A percentile compares a stretch with the other conserved stretches of the same genome.
Evolutionary conservation across 1,140 invertebrate genomes (phyloP).

Genomic region (Drosophila obscura): DNA sequence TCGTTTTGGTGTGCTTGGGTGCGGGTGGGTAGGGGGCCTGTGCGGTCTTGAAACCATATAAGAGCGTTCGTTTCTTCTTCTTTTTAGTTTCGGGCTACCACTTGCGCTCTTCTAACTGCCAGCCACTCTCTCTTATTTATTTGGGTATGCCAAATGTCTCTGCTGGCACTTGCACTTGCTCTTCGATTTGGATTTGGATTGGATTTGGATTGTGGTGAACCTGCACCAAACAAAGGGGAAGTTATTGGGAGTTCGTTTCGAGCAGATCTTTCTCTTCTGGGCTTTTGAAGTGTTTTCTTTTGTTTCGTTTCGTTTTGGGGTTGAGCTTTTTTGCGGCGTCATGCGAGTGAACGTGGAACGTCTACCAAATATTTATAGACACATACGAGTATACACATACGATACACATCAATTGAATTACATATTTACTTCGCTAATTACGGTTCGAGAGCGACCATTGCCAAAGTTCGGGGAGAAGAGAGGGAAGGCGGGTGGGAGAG

Average conservation of each 20-base stretch:
- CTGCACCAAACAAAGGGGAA: no score
- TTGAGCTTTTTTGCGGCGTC: slow-evolving; percentile 22
- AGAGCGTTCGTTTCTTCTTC: slow-evolving; percentile 46
- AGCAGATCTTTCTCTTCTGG: slow-evolving; percentile 26
- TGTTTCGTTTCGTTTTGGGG: slow-evolving; percentile 1
- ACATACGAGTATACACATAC: slow-evolving; percentile 16
- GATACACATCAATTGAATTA: slow-evolving; percentile 43
- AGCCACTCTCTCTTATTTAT: no score
- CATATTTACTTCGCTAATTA: slow-evolving; percentile 46
- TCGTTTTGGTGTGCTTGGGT: slow-evolving; percentile 33
- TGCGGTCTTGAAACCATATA: slow-evolving; percentile 75
- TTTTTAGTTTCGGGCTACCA: not conserved
- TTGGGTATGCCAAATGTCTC: no score
- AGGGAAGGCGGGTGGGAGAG: not conserved
- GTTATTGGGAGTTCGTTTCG: no score
- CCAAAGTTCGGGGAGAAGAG: no score
- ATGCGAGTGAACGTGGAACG: slow-evolving; percentile 3
- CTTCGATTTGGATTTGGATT: not conserved
- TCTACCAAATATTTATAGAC: slow-evolving; percentile 39
- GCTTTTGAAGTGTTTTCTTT: slow-evolving; percentile 2
- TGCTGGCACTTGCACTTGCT: not conserved
- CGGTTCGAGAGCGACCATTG: slow-evolving; percentile 14
- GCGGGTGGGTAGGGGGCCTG: not conserved
- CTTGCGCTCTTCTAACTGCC: no score
- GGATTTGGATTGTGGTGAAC: not conserved